Conservation (phyloP, 2,888 invertebrate species). For the Drosophila aldrichi region DNA sequence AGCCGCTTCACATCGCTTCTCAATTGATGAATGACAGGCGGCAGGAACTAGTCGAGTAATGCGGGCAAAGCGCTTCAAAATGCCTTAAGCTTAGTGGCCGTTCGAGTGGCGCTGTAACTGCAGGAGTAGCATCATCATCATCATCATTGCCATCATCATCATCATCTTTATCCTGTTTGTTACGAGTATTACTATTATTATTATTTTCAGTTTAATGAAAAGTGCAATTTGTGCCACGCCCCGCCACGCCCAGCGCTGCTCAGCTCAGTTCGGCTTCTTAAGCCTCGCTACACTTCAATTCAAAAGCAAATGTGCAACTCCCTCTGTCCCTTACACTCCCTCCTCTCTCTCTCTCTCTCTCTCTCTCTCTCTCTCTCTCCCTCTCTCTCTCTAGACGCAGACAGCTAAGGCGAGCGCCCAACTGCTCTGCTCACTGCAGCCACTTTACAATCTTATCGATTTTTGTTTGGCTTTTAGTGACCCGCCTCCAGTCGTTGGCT, state of each 20-base stretch:
- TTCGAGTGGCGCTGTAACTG: constrained; percentile 44
- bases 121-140: constrained; percentile 23
- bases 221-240: constrained; percentile 63
- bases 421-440: constrained; percentile 29
- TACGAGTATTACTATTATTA: constrained; percentile 60
- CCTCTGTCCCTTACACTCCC: not conserved
- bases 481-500: constrained; percentile 40
- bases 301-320: constrained; percentile 72
- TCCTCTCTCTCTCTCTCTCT: not conserved
- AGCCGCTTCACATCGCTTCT: not conserved
- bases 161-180: constrained; percentile 45
- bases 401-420: constrained; percentile 34
- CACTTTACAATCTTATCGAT: constrained; percentile 75
- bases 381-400: not conserved
- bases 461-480: constrained; percentile 70
- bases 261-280: not conserved
- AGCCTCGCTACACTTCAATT: constrained; percentile 52
- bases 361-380: not conserved
- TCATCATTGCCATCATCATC: constrained; percentile 20
- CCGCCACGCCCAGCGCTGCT: not conserved
- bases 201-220: constrained; percentile 76
- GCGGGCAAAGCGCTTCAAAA: constrained; percentile 59
- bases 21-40: constrained; percentile 68
- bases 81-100: constrained; percentile 42
- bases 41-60: constrained; percentile 50